Base-by-base conservation (phyloP, 2,888 invertebrate genomes). In the Trypoxylon attenuatum region DNA sequence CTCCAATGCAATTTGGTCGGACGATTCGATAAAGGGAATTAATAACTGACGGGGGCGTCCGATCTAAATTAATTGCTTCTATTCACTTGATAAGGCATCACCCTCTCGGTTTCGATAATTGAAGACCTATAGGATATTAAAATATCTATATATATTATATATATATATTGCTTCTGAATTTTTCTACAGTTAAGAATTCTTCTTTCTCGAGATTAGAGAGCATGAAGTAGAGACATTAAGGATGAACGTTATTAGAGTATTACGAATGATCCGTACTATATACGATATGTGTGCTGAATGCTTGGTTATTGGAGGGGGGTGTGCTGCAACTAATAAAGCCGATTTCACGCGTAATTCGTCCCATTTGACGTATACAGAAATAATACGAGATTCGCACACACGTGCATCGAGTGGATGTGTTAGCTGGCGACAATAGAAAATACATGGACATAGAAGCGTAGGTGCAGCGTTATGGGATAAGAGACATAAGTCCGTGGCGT, bases 321-420 rank as follows among this genome's bases (percentile, higher is more conserved):
- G 63, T 51, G n/a, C 60, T 51, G 76, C 72, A 76, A 78, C 80
- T 82, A 85, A 85, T 85, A 85, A 85, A 84, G 81, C 75, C 76
- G 81, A 85, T 85, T 85, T 85, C 85, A 85, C 80, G 84, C 74
- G 65, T 77, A 81, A 81, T 78, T 82, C 79, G 78, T 76, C 74
- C 76, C 71, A 74, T 82, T 73, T 68, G 76, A 69, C 59, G 66
- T 69, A 72, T 64, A 62, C 51, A 56, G 65, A 68, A 68, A 80
- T 75, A 79, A 79, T 73, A 69, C 57, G 69, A 64, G 64, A 65
- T 57, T 57, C 55, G 52, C 67, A 53, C 54, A 56, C 58, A 52
- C 49, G 52, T 27, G 41, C 18, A 3, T 6, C 25, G 43, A 41
- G 42, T 19, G 13, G 57, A 27, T 33, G 41, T 50, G 42, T 52